Evolutionary conservation across 2,888 invertebrate species (phyloP), one percentile per base, ranked within the genome.

Genomic region (Brachylomia viminalis): DNA sequence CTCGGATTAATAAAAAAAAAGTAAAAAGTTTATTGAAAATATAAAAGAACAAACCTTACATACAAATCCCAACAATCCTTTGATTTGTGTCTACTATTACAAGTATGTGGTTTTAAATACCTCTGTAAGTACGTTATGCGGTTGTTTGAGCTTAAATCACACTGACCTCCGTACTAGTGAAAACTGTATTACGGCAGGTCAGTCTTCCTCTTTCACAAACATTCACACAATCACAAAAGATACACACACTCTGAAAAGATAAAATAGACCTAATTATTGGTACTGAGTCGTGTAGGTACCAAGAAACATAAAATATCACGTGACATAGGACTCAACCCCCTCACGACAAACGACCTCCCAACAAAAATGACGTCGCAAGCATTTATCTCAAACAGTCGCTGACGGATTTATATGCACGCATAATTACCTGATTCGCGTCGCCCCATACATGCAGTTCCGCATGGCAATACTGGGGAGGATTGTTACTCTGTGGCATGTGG

Each of bases 391-490:
- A 66, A 75, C 71, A 68, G 68, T 71, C 67, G 74, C 77, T 68
- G 85, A 88, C 83, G 81, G 86, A 85, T 89, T 90, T 88, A 88
- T 87, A 86, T 85, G 80, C 80, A 75, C 82, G 83, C 73, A 81
- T 86, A 87, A 89, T 91, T 90, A 88, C 75, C 77, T 84, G 87
- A 90, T 90, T 89, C 83, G 87, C 84, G 76, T 85, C 86, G 86
- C 71, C 2, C 77, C 67, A 15, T 83, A 77, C n/a, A 62, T 71
- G 83, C 68, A 80, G 80, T 74, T 83, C 80, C 65, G 58, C 61
- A 58, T 80, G 38, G 70, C 27, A 69, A 47, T 27, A 23, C 72
- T 54, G 11, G 23, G 23, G 27, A 27, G 69, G n/a, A 47, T 72
- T 72, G 58, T 59, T 74, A 68, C 67, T 71, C 76, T 76, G 72